These are phyloP conservation scores for Pyrgilauda ruficollis DNA, from an alignment of 2,113 vertebrate species.

Conservation along the genomic window DNA sequence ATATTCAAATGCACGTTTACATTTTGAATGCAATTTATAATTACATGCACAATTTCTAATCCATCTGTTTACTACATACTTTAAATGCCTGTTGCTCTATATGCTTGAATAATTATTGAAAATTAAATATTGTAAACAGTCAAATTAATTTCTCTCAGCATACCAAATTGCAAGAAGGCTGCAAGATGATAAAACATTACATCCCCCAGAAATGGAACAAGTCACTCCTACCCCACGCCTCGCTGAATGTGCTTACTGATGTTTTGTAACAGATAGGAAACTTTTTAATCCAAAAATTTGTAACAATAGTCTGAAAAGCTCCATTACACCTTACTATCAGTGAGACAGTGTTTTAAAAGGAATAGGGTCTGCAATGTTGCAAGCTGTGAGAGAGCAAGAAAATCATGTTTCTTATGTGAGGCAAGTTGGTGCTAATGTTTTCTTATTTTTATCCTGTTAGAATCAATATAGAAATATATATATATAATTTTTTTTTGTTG, in stretches of 20 bases:
- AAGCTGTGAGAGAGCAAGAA: background rate
- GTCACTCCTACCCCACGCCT: constrained; percentile 13
- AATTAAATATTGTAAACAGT: constrained; percentile 78
- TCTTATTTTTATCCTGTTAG: background rate
- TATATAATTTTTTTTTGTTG: background rate
- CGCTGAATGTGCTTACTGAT: background rate
- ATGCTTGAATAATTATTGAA: constrained; percentile 78
- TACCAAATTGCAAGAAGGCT: constrained; percentile 42
- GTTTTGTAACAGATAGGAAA: constrained; percentile 39
- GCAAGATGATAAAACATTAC: constrained; percentile 55
- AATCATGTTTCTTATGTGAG: background rate
- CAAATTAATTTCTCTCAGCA: constrained; percentile 72
- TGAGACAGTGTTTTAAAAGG: constrained; percentile 13
- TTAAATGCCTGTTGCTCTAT: constrained; percentile 71
- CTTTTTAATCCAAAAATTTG: constrained; percentile 42
- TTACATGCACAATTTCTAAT: constrained; percentile 81
- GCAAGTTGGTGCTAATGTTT: background rate
- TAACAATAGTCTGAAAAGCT: constrained; percentile 19
- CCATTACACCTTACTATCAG: background rate
- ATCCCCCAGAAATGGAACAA: constrained; percentile 49
- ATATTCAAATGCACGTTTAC: constrained; percentile 67
- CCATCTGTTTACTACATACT: constrained; percentile 74
- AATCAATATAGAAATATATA: background rate
- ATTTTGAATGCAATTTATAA: constrained; percentile 75
- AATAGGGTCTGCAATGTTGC: background rate